phyloP scores from a whole-genome alignment of 1,140 invertebrate genomes.

The Drosophila pseudoobscura region DNA sequence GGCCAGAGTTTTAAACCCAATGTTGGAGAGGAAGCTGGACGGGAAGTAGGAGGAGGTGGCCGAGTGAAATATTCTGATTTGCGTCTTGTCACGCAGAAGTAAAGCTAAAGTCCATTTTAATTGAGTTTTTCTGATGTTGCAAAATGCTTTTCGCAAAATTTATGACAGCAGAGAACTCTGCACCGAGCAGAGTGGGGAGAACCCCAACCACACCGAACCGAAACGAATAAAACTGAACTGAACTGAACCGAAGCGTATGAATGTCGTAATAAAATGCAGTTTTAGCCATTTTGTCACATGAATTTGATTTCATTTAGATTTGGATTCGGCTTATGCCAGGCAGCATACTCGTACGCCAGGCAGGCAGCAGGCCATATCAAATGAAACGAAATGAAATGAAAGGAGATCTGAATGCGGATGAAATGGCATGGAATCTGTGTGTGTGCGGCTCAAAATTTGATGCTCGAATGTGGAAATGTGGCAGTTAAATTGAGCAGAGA shows the following conservation, averaged over 20 bases:
- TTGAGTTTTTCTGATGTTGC: conserved; percentile 69
- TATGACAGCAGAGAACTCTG: conserved; percentile 36
- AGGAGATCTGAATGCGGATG: conserved; percentile 30
- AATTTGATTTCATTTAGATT: conserved; percentile 64
- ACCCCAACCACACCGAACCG: conserved; percentile 20
- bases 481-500: conserved; percentile 45
- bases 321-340: conserved; percentile 5
- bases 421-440: conserved; percentile 37
- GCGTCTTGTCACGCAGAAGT: conserved; percentile 62
- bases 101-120: conserved; percentile 76
- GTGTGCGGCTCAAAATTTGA: conserved; percentile 37
- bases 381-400: conserved; percentile 35
- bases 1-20: conserved; percentile 19
- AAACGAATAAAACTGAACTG: conserved; percentile 18
- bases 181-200: not conserved
- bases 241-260: conserved; percentile 42
- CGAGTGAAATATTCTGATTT: conserved; percentile 55
- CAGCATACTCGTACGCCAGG: not conserved
- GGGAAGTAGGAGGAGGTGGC: not conserved
- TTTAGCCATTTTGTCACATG: conserved; percentile 64
- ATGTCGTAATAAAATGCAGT: conserved; percentile 66
- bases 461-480: conserved; percentile 38
- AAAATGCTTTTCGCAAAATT: conserved; percentile 52
- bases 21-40: not conserved
- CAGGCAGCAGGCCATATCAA: conserved; percentile 30